A percentile compares a stretch with the other conserved stretches of the same genome.
Evolutionary conservation across 2,113 vertebrate species (phyloP).

Genomic region (Ibidorhyncha struthersii): DNA sequence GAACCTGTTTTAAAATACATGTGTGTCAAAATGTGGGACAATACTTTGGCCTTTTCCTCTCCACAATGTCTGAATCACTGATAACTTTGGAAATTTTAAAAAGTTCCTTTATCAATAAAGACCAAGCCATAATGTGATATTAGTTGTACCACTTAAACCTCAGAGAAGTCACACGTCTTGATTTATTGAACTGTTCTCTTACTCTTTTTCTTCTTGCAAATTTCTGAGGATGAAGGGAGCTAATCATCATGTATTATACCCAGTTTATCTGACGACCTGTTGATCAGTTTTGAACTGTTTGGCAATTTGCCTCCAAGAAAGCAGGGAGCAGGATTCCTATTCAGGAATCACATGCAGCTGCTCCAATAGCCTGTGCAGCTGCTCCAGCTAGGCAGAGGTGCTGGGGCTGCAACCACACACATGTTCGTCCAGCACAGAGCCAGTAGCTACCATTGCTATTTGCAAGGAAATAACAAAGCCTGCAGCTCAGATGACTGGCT

Average conservation of each 20-base stretch:
- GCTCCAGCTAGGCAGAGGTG: neutral
- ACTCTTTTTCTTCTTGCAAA: neutral
- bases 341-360: neutral
- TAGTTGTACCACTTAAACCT: neutral
- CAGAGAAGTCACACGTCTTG: neutral
- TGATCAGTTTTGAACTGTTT: neutral
- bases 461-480: neutral
- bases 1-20: neutral
- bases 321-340: neutral
- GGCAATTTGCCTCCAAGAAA: neutral
- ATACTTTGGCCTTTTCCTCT: neutral
- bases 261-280: neutral
- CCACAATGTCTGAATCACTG: neutral
- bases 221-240: neutral
- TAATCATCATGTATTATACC: neutral
- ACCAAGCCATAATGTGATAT: neutral
- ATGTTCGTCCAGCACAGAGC: rapidly evolving
- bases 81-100: neutral
- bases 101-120: neutral
- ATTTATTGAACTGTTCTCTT: neutral
- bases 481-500: neutral
- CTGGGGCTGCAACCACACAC: neutral
- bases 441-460: neutral
- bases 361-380: neutral
- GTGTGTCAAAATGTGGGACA: neutral